These are phyloP conservation scores for Manacus vitellinus DNA, from an alignment of 2,113 vertebrate genomes.

Conservation along the genomic window DNA sequence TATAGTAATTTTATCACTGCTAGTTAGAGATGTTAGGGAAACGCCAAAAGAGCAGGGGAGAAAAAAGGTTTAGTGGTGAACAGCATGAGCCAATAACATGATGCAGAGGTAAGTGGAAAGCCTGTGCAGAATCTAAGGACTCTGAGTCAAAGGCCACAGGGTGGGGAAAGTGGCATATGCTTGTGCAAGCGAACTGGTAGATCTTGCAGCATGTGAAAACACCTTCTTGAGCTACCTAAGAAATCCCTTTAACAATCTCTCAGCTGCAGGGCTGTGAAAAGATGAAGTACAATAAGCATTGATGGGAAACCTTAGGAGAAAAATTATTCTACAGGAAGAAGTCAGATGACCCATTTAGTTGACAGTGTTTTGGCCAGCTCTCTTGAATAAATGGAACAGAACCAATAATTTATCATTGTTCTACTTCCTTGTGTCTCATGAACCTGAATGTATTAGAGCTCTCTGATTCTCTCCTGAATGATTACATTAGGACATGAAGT, in stretches of 20 bases:
- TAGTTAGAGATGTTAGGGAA: background rate
- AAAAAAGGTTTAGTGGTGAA: background rate
- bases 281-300: background rate
- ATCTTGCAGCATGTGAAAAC: background rate
- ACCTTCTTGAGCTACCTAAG: background rate
- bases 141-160: background rate
- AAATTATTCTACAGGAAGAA: background rate
- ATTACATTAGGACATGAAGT: background rate
- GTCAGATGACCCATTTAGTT: background rate
- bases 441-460: background rate
- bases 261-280: slow-evolving; percentile 14
- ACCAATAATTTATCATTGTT: slow-evolving; percentile 5
- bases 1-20: background rate
- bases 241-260: background rate
- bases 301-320: background rate
- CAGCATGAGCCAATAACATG: background rate
- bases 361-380: background rate
- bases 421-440: background rate
- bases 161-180: background rate
- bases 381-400: slow-evolving; percentile 22
- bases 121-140: background rate
- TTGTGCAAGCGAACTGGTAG: slow-evolving; percentile 9
- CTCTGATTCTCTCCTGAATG: background rate
- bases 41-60: background rate
- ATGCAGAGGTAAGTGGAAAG: background rate